Base-by-base conservation (phyloP, 2,888 invertebrate genomes). In the Drosophila pseudotakahashii region DNA sequence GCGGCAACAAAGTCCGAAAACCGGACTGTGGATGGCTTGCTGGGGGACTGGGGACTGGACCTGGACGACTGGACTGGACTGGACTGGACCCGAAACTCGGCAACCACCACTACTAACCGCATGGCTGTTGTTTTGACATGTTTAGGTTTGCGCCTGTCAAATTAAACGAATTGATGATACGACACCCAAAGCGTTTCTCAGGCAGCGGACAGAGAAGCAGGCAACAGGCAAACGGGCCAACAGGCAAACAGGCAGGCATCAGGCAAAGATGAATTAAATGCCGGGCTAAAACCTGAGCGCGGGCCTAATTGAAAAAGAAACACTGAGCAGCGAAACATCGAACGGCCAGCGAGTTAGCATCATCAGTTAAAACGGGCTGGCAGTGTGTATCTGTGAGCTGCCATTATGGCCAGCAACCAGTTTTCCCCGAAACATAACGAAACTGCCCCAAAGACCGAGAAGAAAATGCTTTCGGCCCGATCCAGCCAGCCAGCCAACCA, bases 131-230 rank as follows among this genome's bases (percentile, higher is more conserved):
- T 92, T 92, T 92, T 92, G 92, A 92, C 92, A 92, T 92, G 92
- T 92, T 92, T 92, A 91, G 92, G 92, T 92, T 90, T 92, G 92
- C 91, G 92, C 91, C 90, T 92, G 92, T 92, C 92, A 92, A 92
- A 92, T 92, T 92, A 92, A 92, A 91, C 91, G 92, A 92, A 92
- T 92, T 92, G 92, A 92, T 92, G 92, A 92, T 92, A 92, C 92
- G 91, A 92, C 92, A 92, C 92, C 92, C 92, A 92, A 91, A 89
- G 91, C 90, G 92, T 90, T 92, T 92, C 91, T 90, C 91, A 92
- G 91, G 91, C 84, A 55, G 36, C 80, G 6, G 59, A 47, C 14
- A 7, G 59, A 32, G 48, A 34, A 48, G 48, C 48, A n/a, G 45
- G 59, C 58, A 44, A 11, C 42, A 57, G 7, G 16, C 7, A 13